Evolutionary conservation across 2,113 vertebrate genomes (phyloP).

Genomic region (Glaucomys volans): DNA sequence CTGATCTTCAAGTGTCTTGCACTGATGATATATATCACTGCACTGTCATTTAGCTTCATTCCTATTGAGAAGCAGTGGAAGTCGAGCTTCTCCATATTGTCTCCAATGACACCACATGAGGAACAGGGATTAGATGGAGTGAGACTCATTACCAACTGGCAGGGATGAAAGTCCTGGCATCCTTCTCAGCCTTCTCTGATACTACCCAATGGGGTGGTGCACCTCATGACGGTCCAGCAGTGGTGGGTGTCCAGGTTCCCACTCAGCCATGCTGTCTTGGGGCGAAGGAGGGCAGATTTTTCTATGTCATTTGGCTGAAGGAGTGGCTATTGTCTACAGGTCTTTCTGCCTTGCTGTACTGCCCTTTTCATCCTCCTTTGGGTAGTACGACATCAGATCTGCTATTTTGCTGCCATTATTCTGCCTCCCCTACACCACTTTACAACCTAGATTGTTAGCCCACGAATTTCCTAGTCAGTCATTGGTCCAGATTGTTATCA

Average conservation of each 20-base stretch:
- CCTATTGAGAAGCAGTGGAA: neutral
- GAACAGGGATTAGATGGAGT: fast-evolving
- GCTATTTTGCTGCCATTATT: too few relatives aligned
- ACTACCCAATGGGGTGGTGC: too few relatives aligned
- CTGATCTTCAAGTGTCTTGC: neutral
- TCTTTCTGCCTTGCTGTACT: neutral
- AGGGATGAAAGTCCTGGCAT: neutral
- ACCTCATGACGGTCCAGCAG: neutral
- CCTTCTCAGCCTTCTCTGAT: neutral
- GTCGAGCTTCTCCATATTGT: neutral
- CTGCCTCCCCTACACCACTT: too few relatives aligned
- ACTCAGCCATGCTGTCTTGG: neutral
- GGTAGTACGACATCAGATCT: too few relatives aligned
- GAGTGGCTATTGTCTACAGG: neutral
- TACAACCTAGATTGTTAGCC: too few relatives aligned
- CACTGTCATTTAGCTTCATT: neutral
- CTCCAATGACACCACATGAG: neutral
- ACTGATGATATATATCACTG: neutral
- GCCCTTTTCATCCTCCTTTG: neutral
- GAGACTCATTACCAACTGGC: neutral
- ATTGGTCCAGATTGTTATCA: too few relatives aligned
- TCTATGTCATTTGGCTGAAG: neutral
- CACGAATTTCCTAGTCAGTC: too few relatives aligned
- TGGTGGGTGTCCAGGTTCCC: neutral
- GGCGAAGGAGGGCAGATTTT: neutral